These are phyloP conservation scores for Napeogenes inachia DNA, from an alignment of 2,888 invertebrate genomes.

Conservation along the genomic window DNA sequence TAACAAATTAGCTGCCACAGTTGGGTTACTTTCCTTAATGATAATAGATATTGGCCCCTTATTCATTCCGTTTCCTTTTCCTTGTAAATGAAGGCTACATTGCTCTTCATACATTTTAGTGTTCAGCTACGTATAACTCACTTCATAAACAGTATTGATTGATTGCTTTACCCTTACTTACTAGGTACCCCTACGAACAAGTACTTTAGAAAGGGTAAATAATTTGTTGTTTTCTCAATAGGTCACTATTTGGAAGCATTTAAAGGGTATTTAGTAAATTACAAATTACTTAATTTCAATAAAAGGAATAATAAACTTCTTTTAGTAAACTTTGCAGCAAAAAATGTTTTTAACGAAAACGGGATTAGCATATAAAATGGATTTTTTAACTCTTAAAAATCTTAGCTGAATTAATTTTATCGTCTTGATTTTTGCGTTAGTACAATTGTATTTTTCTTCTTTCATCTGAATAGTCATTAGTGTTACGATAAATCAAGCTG, in stretches of 20 bases:
- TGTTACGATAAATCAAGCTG: constrained; percentile 30
- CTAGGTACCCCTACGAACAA: background rate
- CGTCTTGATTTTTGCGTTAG: constrained; percentile 26
- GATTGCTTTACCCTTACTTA: background rate
- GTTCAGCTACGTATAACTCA: background rate
- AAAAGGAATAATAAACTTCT: background rate
- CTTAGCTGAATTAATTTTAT: constrained; percentile 28
- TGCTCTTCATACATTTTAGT: constrained; percentile 9
- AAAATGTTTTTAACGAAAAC: constrained; percentile 16
- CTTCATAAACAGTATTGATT: constrained; percentile 2
- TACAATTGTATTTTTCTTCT: constrained; percentile 25
- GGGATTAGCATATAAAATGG: constrained; percentile 26
- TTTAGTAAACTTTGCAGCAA: background rate
- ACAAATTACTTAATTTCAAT: background rate
- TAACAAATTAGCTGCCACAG: constrained; percentile 35
- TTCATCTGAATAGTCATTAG: constrained; percentile 28
- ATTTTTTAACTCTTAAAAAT: constrained; percentile 26
- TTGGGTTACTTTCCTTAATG: constrained; percentile 33
- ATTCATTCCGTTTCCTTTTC: constrained; percentile 29
- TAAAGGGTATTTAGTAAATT: no score
- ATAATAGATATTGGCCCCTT: constrained; percentile 32
- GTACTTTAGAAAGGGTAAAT: background rate
- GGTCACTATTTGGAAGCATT: no score
- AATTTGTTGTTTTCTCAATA: no score
- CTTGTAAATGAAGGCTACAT: constrained; percentile 11